These are phyloP conservation scores for Anthoscopus minutus DNA, from an alignment of 2,113 vertebrate species.

Conservation along the genomic window DNA sequence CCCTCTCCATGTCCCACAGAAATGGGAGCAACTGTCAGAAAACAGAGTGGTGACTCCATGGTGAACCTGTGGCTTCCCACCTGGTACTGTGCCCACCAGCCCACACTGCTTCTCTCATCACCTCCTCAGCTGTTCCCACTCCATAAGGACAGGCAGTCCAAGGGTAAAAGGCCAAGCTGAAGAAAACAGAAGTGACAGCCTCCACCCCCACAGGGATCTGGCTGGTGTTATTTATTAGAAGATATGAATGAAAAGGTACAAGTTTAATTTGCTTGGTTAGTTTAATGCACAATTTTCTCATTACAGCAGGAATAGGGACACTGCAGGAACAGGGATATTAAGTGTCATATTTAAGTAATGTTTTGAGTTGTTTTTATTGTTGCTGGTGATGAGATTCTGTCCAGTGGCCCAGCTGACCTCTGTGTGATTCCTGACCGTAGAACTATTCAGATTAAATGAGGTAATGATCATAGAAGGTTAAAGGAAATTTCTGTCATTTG, in stretches of 20 bases:
- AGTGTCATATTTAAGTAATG: not conserved
- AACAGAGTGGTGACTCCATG: rapidly evolving
- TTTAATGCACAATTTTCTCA: not conserved
- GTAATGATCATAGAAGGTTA: not conserved
- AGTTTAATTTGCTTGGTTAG: not conserved
- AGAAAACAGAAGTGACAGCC: not conserved
- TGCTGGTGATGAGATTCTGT: not conserved
- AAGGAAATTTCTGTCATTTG: not conserved
- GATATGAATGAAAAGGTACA: not conserved
- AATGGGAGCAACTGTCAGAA: not conserved
- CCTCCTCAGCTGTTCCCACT: slow-evolving; percentile 33
- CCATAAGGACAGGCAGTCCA: not conserved
- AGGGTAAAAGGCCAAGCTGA: not conserved
- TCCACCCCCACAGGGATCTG: not conserved
- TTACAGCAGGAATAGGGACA: not conserved
- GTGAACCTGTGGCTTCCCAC: not conserved
- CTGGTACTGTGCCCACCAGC: not conserved
- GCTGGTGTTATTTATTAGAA: not conserved
- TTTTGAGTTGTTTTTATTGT: not conserved
- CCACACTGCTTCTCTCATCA: slow-evolving; percentile 32
- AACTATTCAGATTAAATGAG: not conserved
- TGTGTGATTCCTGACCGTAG: not conserved
- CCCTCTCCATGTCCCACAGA: not conserved
- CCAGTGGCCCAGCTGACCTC: not conserved
- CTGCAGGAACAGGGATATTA: not conserved